Percentiles rank a stretch among this genome's conserved stretches.
phyloP scores from a whole-genome alignment of 2,113 vertebrate genomes.

The Datnioides undecimradiatus region DNA sequence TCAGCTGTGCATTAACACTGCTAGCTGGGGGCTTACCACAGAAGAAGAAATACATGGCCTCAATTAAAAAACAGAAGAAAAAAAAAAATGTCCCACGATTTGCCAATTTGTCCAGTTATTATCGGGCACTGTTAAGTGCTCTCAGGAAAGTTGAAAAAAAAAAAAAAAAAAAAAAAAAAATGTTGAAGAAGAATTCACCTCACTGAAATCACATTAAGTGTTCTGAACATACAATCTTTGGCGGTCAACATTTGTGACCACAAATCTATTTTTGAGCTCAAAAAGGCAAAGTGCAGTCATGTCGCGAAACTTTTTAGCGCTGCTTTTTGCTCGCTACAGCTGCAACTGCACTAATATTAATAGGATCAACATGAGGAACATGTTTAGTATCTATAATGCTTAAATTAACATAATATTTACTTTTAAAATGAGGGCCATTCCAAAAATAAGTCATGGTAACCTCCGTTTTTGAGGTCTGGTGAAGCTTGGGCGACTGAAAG shows the following conservation, averaged over 20 bases:
- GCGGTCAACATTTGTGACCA: not conserved
- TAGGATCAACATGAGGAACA: not conserved
- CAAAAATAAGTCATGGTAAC: not conserved
- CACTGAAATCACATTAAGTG: not conserved
- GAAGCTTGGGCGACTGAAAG: not conserved
- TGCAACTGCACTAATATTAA: not conserved
- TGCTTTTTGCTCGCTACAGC: too few relatives aligned
- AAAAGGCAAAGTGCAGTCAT: not conserved
- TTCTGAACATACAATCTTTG: not conserved
- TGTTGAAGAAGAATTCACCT: not conserved
- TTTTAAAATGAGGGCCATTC: not conserved
- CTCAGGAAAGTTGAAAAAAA: constrained; percentile 1
- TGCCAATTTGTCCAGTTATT: constrained; percentile 21
- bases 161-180: not conserved
- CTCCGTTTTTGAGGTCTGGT: not conserved
- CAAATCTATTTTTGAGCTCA: not conserved
- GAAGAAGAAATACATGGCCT: constrained; percentile 20
- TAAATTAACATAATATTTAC: not conserved
- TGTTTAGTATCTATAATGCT: not conserved
- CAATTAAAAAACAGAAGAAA: constrained; percentile 44
- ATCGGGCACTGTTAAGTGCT: constrained; percentile 12
- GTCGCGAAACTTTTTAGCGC: not conserved
- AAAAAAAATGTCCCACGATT: not conserved
- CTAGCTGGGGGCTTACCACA: constrained; percentile 31
- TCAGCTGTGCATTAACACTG: constrained; percentile 75